These are phyloP conservation scores for Drosophila rhopaloa DNA, from an alignment of 1,140 invertebrate genomes.

Conservation along the genomic window DNA sequence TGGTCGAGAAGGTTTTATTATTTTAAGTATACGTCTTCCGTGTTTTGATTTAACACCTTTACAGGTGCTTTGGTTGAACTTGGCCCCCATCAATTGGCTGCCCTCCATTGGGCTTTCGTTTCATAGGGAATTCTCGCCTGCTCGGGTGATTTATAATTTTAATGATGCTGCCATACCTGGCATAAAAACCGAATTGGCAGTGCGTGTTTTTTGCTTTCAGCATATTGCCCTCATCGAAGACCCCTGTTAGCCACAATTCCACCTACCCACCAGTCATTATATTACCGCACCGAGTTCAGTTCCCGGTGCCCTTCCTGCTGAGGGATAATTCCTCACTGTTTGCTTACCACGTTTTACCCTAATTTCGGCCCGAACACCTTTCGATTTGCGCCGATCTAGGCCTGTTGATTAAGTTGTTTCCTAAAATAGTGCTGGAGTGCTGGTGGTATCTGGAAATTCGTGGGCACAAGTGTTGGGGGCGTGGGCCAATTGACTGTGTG, in stretches of 20 bases:
- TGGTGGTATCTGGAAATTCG: not conserved
- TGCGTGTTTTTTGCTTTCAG: conserved; percentile 30
- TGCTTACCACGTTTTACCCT: conserved; percentile 19
- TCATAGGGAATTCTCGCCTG: conserved; percentile 25
- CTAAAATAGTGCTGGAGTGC: not conserved
- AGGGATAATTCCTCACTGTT: conserved; percentile 14
- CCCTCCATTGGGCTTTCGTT: conserved; percentile 5
- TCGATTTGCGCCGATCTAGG: conserved; percentile 15
- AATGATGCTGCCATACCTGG: conserved; percentile 48
- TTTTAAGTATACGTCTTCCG: conserved; percentile 54
- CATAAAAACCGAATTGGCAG: conserved; percentile 43
- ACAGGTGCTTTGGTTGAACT: conserved; percentile 38
- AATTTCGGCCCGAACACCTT: conserved; percentile 24
- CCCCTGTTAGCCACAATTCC: not conserved
- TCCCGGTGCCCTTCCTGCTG: not conserved
- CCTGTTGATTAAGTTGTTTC: conserved; percentile 47
- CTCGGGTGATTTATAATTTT: conserved; percentile 66
- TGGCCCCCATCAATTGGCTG: conserved; percentile 1
- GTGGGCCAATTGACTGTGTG: conserved; percentile 9
- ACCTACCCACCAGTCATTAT: conserved; percentile 6
- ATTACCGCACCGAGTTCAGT: conserved; percentile 3
- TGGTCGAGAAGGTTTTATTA: conserved; percentile 63
- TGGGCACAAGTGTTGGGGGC: conserved; percentile 1
- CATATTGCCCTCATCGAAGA: not conserved
- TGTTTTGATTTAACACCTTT: conserved; percentile 74